Percentiles rank a stretch among this genome's conserved stretches.
These are phyloP conservation scores for Eupithecia subumbrata DNA, from an alignment of 2,888 invertebrate species.

Conservation along the genomic window DNA sequence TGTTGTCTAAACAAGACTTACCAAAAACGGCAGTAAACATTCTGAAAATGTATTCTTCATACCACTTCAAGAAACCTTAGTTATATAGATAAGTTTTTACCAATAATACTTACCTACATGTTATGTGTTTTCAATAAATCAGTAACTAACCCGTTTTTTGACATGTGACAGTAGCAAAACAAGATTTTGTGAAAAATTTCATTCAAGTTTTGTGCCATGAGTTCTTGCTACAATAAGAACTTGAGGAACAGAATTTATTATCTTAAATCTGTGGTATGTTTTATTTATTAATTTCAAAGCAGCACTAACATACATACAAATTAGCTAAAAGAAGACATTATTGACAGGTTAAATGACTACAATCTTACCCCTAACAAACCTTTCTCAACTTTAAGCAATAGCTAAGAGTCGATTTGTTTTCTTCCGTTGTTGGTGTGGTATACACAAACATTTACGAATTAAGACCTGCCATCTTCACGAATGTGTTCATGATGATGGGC, in stretches of 20 bases:
- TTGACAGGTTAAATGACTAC: neutral
- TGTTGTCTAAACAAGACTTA: constrained; percentile 11
- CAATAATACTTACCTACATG: neutral
- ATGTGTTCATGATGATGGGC: too few species aligned
- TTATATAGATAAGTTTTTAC: neutral
- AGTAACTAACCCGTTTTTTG: neutral
- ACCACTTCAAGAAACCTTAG: constrained; percentile 14
- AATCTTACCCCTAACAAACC: neutral
- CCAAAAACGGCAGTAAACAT: constrained; percentile 17
- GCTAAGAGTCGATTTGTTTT: too few species aligned
- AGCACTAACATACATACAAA: neutral
- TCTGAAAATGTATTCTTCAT: constrained; percentile 40
- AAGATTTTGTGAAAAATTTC: neutral
- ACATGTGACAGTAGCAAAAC: neutral
- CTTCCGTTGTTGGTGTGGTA: too few species aligned
- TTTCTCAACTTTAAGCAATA: too few species aligned
- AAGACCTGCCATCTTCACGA: too few species aligned
- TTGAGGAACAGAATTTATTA: neutral
- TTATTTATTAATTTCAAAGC: neutral
- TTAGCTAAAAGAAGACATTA: neutral
- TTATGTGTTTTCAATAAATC: neutral
- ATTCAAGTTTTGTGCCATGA: neutral
- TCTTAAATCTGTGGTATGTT: neutral
- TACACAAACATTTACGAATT: too few species aligned
- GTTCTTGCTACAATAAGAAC: neutral